phyloP scores from a whole-genome alignment of 2,888 invertebrate species.

The Heteropelma amictum region DNA sequence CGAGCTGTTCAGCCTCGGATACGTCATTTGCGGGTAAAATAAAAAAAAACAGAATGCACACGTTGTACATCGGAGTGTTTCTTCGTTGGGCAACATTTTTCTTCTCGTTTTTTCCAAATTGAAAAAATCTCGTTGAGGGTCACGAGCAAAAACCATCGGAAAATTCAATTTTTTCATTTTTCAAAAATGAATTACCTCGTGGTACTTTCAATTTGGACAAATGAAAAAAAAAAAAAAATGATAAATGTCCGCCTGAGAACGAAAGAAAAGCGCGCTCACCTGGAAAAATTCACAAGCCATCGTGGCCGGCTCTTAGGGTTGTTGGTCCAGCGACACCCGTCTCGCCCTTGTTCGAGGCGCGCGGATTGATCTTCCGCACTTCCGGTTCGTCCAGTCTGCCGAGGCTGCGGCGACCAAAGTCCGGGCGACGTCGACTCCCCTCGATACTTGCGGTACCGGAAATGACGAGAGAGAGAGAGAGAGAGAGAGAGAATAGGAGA shows the following conservation, averaged over 20 bases:
- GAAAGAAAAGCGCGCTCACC: constrained; percentile 51
- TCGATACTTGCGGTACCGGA: background rate
- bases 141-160: too few relatives aligned
- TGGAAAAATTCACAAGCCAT: constrained; percentile 58
- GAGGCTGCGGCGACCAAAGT: constrained; percentile 3
- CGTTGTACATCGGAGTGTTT: too few relatives aligned
- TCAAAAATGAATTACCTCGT: too few relatives aligned
- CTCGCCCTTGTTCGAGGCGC: constrained; percentile 42
- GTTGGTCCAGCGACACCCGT: constrained; percentile 55
- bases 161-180: too few relatives aligned
- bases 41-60: too few relatives aligned
- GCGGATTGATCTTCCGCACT: constrained; percentile 31
- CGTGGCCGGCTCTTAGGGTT: constrained; percentile 59
- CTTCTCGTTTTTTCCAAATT: too few relatives aligned
- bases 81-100: too few relatives aligned
- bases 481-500: background rate
- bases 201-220: background rate
- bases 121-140: too few relatives aligned
- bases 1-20: background rate
- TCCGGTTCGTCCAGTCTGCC: constrained; percentile 41
- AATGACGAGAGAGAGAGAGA: background rate
- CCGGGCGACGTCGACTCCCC: background rate
- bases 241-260: background rate
- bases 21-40: too few relatives aligned
- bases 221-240: background rate